Conservation (phyloP, 2,797 vertebrate genomes). For the Oreonectes daqikongensis region DNA sequence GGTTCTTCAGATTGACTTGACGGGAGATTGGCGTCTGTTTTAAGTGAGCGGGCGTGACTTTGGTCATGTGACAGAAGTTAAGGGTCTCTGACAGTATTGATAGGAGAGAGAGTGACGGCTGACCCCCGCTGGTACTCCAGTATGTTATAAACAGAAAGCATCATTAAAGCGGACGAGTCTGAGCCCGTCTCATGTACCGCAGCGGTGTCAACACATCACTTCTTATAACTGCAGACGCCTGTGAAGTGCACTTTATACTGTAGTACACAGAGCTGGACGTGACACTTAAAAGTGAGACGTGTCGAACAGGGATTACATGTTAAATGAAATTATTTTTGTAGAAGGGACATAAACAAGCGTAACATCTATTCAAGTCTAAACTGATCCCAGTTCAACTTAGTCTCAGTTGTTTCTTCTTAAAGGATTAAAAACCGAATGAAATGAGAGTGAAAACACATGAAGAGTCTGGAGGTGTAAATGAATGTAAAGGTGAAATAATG, state of each 20-base stretch:
- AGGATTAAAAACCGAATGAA: no score
- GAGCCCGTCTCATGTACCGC: slow-evolving; percentile 67
- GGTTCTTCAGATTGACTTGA: slow-evolving; percentile 32
- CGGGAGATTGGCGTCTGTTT: slow-evolving; percentile 31
- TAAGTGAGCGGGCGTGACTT: slow-evolving; percentile 44
- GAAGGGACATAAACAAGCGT: no score
- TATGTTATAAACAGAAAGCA: slow-evolving; percentile 59
- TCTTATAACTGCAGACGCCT: slow-evolving; percentile 70
- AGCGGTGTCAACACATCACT: slow-evolving; percentile 73
- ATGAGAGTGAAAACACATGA: no score
- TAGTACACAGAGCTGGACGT: slow-evolving; percentile 77
- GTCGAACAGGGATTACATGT: slow-evolving; percentile 78
- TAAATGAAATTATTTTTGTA: slow-evolving; percentile 78
- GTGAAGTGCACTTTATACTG: slow-evolving; percentile 76
- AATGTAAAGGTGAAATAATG: no score
- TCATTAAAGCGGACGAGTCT: slow-evolving; percentile 64
- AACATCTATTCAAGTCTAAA: no score
- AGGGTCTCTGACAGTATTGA: slow-evolving; percentile 49
- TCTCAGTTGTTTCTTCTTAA: no score
- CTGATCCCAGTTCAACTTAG: no score
- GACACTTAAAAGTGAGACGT: slow-evolving; percentile 78
- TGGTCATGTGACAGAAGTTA: slow-evolving; percentile 45
- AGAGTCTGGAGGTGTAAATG: no score
- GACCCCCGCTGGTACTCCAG: slow-evolving; percentile 39
- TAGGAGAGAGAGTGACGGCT: slow-evolving; percentile 42